phyloP scores from a whole-genome alignment of 1,140 invertebrate species.

The Drosophila varians region DNA sequence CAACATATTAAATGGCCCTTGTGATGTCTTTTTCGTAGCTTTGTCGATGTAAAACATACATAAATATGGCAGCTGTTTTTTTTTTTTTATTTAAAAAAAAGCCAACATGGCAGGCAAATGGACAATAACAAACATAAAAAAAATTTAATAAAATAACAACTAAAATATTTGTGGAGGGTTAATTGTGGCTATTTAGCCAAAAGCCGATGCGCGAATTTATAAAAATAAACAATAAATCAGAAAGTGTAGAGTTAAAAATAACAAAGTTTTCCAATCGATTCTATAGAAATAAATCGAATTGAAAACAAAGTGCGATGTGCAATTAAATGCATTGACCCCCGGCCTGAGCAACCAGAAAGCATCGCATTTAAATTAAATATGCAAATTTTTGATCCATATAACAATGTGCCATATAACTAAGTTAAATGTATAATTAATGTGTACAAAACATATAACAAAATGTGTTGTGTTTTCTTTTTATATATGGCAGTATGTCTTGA shows the following conservation, averaged over 20 bases:
- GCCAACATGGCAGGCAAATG: conserved; percentile 1
- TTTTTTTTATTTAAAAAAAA: no score
- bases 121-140: conserved; percentile 4
- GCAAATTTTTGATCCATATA: conserved; percentile 53
- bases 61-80: conserved; percentile 32
- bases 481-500: conserved; percentile 26
- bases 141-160: background rate
- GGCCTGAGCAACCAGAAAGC: conserved; percentile 40
- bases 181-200: conserved; percentile 7
- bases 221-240: conserved; percentile 37
- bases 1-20: conserved; percentile 17
- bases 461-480: background rate
- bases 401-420: conserved; percentile 30
- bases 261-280: conserved; percentile 17
- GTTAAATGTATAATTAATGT: conserved; percentile 35
- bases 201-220: conserved; percentile 2
- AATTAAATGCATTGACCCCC: conserved; percentile 70
- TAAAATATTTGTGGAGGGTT: background rate
- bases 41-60: conserved; percentile 28
- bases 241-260: conserved; percentile 13
- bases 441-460: conserved; percentile 6
- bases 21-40: conserved; percentile 19
- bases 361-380: conserved; percentile 65
- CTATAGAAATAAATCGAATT: conserved; percentile 23
- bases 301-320: conserved; percentile 37